Base-by-base conservation (phyloP, 1,140 invertebrate genomes). In the Hypothenemus hampei region DNA sequence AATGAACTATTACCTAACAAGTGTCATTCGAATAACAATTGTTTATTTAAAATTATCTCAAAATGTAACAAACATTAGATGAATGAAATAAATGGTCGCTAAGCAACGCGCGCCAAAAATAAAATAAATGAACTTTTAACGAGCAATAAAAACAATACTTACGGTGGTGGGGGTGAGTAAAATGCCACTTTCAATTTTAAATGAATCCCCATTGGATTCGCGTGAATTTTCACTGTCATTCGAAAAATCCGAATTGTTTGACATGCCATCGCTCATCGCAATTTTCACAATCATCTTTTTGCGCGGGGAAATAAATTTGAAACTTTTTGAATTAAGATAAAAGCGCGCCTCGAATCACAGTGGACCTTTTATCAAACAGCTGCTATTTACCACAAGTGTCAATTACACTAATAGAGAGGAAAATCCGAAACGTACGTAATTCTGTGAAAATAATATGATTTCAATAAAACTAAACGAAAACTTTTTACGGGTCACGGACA, bases 191-290 rank as follows among this genome's bases (percentile, higher is more conserved):
- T 60, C 65, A 45, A 65, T 62, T 0, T 61, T 65, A 51, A 67
- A 65, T 48, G 65, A 67, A 15, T 59, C 57, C 18, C 63, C 62
- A 20, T 62, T 63, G 16, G 67, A 68, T 31, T 64, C 60, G 37
- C 69, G 64, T 20, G 69, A 71, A 54, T 63, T 65, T 59, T 70
- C 67, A 45, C 68, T 71, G 45, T 71, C 69, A 59, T 68, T 69
- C 4, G 67, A 69, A 62, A 71, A 71, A 63, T 71, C 69, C 46
- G 67, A 70, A 59, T 71, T 64, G 52, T 70, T 69, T 31, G 69
- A 71, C 49, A 65, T 61, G 13, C 67, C 66, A 57, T 71, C 69
- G 57, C 65, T 68, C 37, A 66, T 51, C 31, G 68, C 68, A 48
- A 69, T 56, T 51, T 69, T 69, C 60, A 71, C 64, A 50, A 66